Conservation (phyloP, 2,888 invertebrate genomes). For the Tupiocoris notatus region DNA sequence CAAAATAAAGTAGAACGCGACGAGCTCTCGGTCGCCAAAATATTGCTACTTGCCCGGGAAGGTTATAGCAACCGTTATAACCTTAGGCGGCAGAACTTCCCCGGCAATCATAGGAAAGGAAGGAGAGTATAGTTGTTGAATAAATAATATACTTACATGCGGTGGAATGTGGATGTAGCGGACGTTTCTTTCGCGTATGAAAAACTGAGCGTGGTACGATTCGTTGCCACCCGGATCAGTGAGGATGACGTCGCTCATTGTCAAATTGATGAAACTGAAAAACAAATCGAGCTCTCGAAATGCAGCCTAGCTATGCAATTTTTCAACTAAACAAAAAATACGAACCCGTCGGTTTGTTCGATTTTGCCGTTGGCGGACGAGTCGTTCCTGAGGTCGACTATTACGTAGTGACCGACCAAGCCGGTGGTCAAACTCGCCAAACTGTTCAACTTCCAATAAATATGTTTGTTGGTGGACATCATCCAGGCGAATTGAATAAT, state of each 20-base stretch:
- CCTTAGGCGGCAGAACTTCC: no score
- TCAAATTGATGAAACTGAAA: conserved; percentile 66
- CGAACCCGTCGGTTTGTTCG: conserved; percentile 63
- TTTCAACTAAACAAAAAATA: no score
- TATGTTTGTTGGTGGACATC: conserved; percentile 50
- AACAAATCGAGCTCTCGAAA: no score
- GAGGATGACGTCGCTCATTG: conserved; percentile 63
- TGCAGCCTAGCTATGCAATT: no score
- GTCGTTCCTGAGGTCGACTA: conserved; percentile 68
- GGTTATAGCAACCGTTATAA: not conserved
- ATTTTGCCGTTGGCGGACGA: conserved; percentile 63
- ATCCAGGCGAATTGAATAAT: no score
- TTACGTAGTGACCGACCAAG: conserved; percentile 62
- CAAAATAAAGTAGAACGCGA: not conserved
- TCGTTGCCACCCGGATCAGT: conserved; percentile 63
- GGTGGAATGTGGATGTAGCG: conserved; percentile 69
- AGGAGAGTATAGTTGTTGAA: no score
- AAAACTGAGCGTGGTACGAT: conserved; percentile 63
- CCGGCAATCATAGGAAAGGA: no score
- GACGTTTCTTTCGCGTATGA: conserved; percentile 64
- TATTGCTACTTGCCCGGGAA: no score
- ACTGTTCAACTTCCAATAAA: conserved; percentile 60
- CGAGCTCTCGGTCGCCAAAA: no score
- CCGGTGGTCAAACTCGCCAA: conserved; percentile 64
- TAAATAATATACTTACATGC: conserved; percentile 49